Evolutionary conservation across 2,888 invertebrate species (phyloP).

Genomic region (Allolobophora icterica): DNA sequence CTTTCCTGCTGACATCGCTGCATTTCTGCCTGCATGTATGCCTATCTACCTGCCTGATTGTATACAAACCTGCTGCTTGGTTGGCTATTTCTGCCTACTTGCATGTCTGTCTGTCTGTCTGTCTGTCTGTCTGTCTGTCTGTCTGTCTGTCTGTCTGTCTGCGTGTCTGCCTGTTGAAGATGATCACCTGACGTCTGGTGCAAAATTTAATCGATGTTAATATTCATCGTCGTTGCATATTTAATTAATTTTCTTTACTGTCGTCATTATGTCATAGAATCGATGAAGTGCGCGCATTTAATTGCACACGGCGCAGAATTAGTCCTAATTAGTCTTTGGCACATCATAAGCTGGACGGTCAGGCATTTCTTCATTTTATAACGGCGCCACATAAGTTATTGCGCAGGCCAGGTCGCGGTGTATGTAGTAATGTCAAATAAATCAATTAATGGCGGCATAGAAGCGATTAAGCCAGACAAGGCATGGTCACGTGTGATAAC

Average conservation of each 20-base stretch:
- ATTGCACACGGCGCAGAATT: neutral
- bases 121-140: neutral
- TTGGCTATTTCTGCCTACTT: neutral
- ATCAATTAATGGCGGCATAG: too few species aligned
- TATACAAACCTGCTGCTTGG: neutral
- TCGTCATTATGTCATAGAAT: neutral
- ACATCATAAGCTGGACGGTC: neutral
- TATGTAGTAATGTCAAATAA: too few species aligned
- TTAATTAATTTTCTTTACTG: neutral
- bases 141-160: neutral
- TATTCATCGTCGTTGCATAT: neutral
- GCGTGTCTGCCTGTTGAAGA: neutral
- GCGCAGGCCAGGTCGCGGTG: neutral
- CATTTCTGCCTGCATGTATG: neutral
- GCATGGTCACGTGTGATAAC: too few species aligned
- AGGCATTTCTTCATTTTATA: neutral
- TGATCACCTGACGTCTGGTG: neutral
- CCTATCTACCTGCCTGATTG: neutral
- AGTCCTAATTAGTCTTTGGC: neutral
- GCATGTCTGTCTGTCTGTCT: neutral
- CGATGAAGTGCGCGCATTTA: neutral
- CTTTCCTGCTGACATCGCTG: neutral
- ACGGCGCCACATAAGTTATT: neutral
- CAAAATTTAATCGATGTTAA: slow-evolving; percentile 8
- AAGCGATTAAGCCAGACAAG: too few species aligned